Base-by-base conservation (phyloP, 2,797 vertebrate species). In the Paramormyrops hopkinsi region DNA sequence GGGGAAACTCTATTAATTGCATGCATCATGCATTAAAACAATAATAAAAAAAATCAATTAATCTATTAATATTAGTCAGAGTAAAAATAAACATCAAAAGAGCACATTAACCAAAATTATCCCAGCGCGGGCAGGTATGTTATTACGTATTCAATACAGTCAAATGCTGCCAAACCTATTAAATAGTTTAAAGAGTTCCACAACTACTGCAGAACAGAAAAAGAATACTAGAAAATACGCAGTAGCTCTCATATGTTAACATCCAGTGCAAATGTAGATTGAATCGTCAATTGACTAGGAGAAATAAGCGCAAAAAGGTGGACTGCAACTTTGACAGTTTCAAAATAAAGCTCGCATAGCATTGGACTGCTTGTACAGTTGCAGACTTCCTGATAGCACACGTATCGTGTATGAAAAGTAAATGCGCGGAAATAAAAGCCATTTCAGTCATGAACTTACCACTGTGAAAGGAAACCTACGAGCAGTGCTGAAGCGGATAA, bases 391-490 rank as follows among this genome's bases (percentile, higher is more conserved):
- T 48, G 82, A 12, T 48, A 44, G 17, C 48, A 83, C 41, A 83
- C 41, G 44, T 83, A 83, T 83, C 12, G 11, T 50, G 9, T 29
- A 84, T 84, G 82, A 84, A 51, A 73, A 12, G n/a, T 84, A 25
- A 83, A 83, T 7, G 65, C 65, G 41, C 76, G 19, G 19, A 83
- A 83, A 83, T 79, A 83, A 48, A 51, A 25, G 25, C 8, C 14
- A 14, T 33, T 56, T 17, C 12, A 69, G 41, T 89, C 19, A 86
- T 3, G 9, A 90, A 94, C 95, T 95, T 93, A 96, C 96, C 95
- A 95, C 94, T 92, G 93, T 92, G 94, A 91, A 90, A 95, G 48
- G 83, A 96, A 92, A 91, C 92, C 93, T 90, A 95, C 86, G 73
- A 94, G 46, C 91, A 94, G 86, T 90, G 95, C 88, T 88, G 92